Base-by-base conservation (phyloP, 2,888 invertebrate genomes). In the Keiferia lycopersicella region DNA sequence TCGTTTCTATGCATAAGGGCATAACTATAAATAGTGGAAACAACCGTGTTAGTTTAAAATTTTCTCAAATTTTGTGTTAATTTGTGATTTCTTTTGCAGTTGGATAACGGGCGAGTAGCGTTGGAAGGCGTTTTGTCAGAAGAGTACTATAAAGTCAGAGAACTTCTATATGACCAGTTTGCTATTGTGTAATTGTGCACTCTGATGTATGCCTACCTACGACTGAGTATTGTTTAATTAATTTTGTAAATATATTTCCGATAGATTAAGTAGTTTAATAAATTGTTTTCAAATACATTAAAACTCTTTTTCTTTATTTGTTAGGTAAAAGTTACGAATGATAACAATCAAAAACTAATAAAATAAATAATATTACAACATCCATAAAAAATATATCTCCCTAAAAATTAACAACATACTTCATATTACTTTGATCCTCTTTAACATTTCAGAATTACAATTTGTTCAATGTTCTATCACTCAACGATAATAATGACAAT, bases 111-210 rank as follows among this genome's bases (percentile, higher is more conserved):
- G 0, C 95, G 96, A 79, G 96, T 99, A 48, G 96, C 97, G 41
- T 88, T 99, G 66, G 99, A 99, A 89, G 99, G 99, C 0, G 96
- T 97, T 64, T 89, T 98, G 0, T 97, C 98, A 8, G 98, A 98
- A 75, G 98, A 99, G 72, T 99, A 98, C 86, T 99, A 96, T 87
- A 96, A 94, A 93, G 96, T 99, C 58, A 93, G 98, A 65, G 97
- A 98, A 73, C 88, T 99, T 45, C 90, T 99, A 38, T 99, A 99
- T 82, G 96, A 97, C 69, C 99, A 99, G 83, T 99, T 98, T 87
- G 99, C 99, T 65, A 98, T 99, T 79, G 95, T 99, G 63, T 98
- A 93, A 75, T 34, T 26, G 10, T 34, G 10, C 63, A 58, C 16
- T 63, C 48, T 56, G 30, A 57, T 26, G 26, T 26, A 26, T 51